Evolutionary conservation across 2,797 vertebrate genomes (phyloP).

Genomic region (Aulostomus chinensis): DNA sequence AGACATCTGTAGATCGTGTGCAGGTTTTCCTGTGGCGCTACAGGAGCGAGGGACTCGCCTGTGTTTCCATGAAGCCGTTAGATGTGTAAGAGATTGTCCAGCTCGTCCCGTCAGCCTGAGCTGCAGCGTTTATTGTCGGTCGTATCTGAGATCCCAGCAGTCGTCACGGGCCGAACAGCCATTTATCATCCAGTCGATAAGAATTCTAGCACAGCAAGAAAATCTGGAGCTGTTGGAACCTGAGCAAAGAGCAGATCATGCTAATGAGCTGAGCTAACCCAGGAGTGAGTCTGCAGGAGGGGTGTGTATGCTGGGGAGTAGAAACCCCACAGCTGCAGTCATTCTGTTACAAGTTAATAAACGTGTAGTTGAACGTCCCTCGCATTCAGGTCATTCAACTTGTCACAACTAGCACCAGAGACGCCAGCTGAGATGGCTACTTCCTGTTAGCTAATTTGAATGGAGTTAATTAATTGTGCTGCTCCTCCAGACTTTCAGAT

Average conservation of each 20-base stretch:
- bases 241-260: conserved; percentile 20
- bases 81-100: conserved; percentile 23
- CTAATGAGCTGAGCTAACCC: conserved; percentile 52
- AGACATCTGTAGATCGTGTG: conserved; percentile 4
- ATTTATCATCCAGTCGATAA: conserved; percentile 23
- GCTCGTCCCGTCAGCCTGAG: conserved; percentile 20
- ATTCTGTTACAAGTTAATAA: too few species aligned
- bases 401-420: too few species aligned
- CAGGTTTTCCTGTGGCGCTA: background rate
- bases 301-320: too few species aligned
- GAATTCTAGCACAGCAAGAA: conserved; percentile 6
- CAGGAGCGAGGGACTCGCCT: too few species aligned
- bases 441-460: too few species aligned
- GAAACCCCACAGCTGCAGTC: too few species aligned
- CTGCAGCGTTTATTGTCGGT: conserved; percentile 25
- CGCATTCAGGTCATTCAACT: too few species aligned
- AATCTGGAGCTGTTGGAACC: conserved; percentile 20
- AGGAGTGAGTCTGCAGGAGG: too few species aligned
- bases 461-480: too few species aligned
- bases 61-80: conserved; percentile 36
- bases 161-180: background rate
- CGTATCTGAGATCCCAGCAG: conserved; percentile 29
- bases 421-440: too few species aligned
- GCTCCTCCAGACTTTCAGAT: too few species aligned
- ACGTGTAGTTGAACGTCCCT: too few species aligned